Evolutionary conservation across 2,113 vertebrate species (phyloP), one percentile per base, ranked within the genome.

Genomic region (Sitta europaea): DNA sequence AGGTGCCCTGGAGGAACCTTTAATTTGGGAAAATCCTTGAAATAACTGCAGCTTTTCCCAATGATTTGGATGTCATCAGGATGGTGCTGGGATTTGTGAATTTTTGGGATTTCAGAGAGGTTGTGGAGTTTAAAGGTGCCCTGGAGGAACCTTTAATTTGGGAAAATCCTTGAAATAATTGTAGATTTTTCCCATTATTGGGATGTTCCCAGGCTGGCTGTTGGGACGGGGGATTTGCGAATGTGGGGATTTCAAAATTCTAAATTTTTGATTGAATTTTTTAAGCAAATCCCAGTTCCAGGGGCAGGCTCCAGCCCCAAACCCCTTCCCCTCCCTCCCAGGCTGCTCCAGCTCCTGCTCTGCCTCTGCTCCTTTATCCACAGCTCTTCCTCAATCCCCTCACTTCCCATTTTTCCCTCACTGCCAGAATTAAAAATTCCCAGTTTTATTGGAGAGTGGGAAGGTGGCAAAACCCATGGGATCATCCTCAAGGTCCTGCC

Each of bases 391-490:
- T 50, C 17, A 8, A 22, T 67, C 48, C 6, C 12, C 2, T 28
- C 86, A 29, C 51, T 47, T 2, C 66, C 35, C 25, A 1, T 5
- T 42, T 43, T 33, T 7, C 42, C 62, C 67, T 36, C 8, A 9
- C 23, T 54, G 28, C 92, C 36, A 33, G 27, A 82, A 68, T 71
- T 24, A 54, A 53, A 36, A 35, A 12, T 42, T 54, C 12, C 25
- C 0, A 6, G 28, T 24, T 58, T 36, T 63, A 2, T 9, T 1
- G 2, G 42, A 50, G 40, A 4, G 42, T 43, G 59, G 59, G 67
- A 48, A 79, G 13, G 42, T 50, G 75, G 17, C 50, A 17, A 24
- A 40, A 57, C 61, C 72, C 54, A 5, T n/a, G 36, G 67, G 35
- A 51, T 51, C 31, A 11, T 28, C 51, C 20, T 20, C 33, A 6